Base-by-base conservation (phyloP, 35 echinoderm and acorn worm genomes). In the Lytechinus variegatus region DNA sequence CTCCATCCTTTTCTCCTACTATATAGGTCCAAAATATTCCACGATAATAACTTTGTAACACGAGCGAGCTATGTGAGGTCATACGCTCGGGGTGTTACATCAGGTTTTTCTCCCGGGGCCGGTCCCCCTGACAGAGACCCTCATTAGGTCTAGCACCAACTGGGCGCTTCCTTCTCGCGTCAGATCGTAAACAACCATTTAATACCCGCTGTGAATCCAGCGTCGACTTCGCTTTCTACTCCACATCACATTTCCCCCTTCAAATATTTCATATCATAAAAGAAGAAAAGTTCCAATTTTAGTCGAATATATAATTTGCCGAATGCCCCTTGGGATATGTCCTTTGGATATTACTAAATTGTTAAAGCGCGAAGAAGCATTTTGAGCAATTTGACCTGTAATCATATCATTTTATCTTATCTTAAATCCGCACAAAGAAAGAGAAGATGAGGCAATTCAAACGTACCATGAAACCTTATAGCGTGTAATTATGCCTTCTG, bases 61-160 rank as follows among this genome's bases (percentile, higher is more conserved):
- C 66, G 66, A 79, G 66, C n/a, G 66, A 16, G 66, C 66, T 79
- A 79, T 79, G 66, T 79, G 66, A 79, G 66, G 66, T 79, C 66
- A 79, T 79, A 24, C 66, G 66, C 66, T 79, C 19, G 66, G 66
- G 66, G 66, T 79, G 66, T 79, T 79, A 79, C 66, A 79, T 16
- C 66, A 24, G 66, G 19, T 79, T 79, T 44, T 79, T 79, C 66
- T 79, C 66, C 66, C 66, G 66, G 66, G 19, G 66, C 66, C 66
- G 21, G 16, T 93, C 92, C 92, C 92, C 92, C 55, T 93, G 92
- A 93, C 92, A 55, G 55, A 54, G 92, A 28, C 92, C 27, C 92
- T 93, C 92, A 93, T 93, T 93, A 93, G 92, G 27, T 19, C 29
- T 57, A 93, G 92, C 92, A 93, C 92, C 92, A 93, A 93, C 92